Conservation (phyloP, 2,888 invertebrate genomes). For the Eumacrocentrus americanus region DNA sequence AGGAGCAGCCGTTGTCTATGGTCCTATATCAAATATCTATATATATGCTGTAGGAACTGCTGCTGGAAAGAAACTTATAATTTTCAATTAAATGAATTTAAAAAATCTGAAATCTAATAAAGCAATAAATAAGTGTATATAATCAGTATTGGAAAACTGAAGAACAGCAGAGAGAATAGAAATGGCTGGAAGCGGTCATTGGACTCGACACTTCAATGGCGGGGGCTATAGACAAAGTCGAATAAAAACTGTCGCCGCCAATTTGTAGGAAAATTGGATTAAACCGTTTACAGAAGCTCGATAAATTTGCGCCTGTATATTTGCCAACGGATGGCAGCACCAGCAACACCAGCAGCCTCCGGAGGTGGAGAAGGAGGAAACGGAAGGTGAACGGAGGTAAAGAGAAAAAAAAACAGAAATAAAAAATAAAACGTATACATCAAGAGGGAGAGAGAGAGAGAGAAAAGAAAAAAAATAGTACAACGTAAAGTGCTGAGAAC, state of each 20-base stretch:
- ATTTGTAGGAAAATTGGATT: conserved; percentile 45
- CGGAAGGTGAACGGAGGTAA: conserved; percentile 23
- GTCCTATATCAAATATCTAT: no score
- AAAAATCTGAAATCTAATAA: no score
- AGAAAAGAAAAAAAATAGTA: conserved; percentile 7
- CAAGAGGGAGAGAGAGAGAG: neutral
- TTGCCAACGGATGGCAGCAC: conserved; percentile 36
- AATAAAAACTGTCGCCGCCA: conserved; percentile 42
- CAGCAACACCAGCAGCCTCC: no score
- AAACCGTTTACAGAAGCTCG: conserved; percentile 42
- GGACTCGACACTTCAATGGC: conserved; percentile 21
- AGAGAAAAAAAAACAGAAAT: no score
- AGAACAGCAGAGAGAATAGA: conserved; percentile 18
- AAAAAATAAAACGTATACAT: no score
- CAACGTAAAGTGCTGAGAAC: neutral
- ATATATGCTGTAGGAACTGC: no score
- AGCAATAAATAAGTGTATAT: no score
- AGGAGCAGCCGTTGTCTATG: no score
- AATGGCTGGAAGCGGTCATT: no score
- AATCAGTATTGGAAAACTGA: no score
- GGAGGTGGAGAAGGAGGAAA: conserved; percentile 32
- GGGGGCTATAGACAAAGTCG: conserved; percentile 32
- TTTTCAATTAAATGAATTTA: no score
- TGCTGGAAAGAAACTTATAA: no score
- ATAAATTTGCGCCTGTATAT: conserved; percentile 43